Percentiles rank a stretch among this genome's conserved stretches.
These are phyloP conservation scores for Corythaixoides concolor DNA, from an alignment of 2,113 vertebrate genomes.

Conservation along the genomic window DNA sequence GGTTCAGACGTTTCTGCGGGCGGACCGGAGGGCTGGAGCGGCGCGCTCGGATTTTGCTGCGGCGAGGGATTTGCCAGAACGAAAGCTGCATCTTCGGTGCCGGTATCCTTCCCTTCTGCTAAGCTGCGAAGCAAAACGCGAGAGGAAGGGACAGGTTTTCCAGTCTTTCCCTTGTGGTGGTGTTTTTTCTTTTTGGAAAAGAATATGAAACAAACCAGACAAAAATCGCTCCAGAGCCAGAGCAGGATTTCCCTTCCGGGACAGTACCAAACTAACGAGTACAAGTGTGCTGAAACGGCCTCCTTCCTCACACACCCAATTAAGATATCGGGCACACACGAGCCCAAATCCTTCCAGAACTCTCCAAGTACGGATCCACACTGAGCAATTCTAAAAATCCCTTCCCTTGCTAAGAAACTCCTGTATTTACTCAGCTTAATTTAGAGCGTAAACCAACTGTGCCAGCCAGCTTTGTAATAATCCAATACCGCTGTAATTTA, in stretches of 20 bases:
- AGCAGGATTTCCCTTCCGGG: not conserved
- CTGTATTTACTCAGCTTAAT: not conserved
- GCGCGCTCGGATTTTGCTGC: constrained; percentile 58
- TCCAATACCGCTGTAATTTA: not conserved
- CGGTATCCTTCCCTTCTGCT: constrained; percentile 2
- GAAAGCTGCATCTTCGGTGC: constrained; percentile 44
- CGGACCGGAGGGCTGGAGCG: constrained; percentile 67
- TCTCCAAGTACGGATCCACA: not conserved
- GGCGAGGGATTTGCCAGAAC: not conserved
- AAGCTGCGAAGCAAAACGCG: constrained; percentile 20
- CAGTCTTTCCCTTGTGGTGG: not conserved
- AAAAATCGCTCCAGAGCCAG: not conserved
- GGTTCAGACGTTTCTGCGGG: constrained; percentile 56
- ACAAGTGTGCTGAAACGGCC: not conserved
- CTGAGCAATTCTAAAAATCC: not conserved
- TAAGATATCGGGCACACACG: not conserved
- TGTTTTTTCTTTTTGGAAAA: not conserved
- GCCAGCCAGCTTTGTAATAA: not conserved
- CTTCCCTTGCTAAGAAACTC: not conserved
- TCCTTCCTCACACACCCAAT: not conserved
- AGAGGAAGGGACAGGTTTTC: not conserved
- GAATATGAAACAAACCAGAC: not conserved
- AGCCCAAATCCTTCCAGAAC: not conserved
- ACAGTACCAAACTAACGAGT: not conserved
- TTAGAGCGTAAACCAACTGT: not conserved